Evolutionary conservation across 2,888 invertebrate species (phyloP).

Genomic region (Lasioglossum lativentre): DNA sequence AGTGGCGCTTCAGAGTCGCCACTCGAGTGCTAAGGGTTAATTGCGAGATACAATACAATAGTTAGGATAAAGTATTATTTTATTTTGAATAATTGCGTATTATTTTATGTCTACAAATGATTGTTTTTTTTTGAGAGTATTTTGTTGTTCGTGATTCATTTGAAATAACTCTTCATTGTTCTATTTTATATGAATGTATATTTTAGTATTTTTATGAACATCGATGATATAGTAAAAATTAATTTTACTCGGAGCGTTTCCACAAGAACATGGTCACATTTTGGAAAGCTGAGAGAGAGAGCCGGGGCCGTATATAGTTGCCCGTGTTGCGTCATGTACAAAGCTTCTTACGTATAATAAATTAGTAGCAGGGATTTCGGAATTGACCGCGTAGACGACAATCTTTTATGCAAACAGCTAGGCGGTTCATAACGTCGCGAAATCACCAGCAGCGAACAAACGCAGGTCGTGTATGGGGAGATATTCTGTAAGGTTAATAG

Average conservation of each 20-base stretch:
- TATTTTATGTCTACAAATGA: too few species aligned
- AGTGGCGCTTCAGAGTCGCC: too few species aligned
- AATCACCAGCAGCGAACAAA: slow-evolving; percentile 66
- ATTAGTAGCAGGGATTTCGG: slow-evolving; percentile 53
- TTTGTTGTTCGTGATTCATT: too few species aligned
- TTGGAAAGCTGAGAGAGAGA: not conserved
- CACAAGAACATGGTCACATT: not conserved
- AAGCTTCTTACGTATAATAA: slow-evolving; percentile 56
- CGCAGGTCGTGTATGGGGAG: slow-evolving; percentile 43
- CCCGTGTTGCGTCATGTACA: not conserved
- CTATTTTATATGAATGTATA: too few species aligned
- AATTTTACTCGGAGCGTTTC: not conserved
- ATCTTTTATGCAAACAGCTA: slow-evolving; percentile 69
- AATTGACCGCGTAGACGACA: slow-evolving; percentile 65
- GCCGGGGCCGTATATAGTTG: not conserved
- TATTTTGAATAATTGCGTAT: too few species aligned
- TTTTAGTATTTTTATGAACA: too few species aligned
- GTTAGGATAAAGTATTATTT: too few species aligned
- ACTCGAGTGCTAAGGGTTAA: too few species aligned
- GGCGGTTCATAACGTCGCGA: slow-evolving; percentile 67
- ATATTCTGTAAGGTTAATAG: slow-evolving; percentile 36
- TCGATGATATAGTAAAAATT: not conserved
- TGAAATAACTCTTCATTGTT: too few species aligned
- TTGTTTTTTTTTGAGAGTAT: too few species aligned
- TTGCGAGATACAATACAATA: too few species aligned